Conservation (phyloP, 1,140 invertebrate genomes). For the Meloidogyne floridensis region DNA sequence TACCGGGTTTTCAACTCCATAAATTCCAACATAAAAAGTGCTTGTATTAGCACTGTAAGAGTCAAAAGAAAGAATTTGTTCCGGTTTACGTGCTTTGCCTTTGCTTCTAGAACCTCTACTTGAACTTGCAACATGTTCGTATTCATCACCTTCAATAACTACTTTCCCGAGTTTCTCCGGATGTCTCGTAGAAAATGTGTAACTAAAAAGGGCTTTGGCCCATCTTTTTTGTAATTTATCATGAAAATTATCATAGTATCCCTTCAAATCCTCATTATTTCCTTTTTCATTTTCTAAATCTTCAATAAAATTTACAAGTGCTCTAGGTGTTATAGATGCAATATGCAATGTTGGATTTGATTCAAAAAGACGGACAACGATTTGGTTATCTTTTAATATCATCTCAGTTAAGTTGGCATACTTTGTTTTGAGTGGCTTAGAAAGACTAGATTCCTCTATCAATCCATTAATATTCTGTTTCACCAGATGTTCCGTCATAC, state of each 20-base stretch:
- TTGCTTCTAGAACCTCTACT: too few relatives aligned
- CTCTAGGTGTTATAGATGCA: conserved; percentile 13
- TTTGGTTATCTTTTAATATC: neutral
- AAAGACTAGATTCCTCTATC: neutral
- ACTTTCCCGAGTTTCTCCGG: too few relatives aligned
- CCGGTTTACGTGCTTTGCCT: too few relatives aligned
- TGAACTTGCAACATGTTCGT: too few relatives aligned
- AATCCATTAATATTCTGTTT: neutral
- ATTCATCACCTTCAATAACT: too few relatives aligned
- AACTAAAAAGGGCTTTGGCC: too few relatives aligned
- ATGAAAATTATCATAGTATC: neutral
- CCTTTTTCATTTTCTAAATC: neutral
- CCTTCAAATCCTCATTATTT: too few relatives aligned
- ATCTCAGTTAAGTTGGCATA: conserved; percentile 14
- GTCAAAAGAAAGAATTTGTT: neutral
- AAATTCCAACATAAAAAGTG: neutral
- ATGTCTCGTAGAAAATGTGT: too few relatives aligned
- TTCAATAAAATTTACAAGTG: conserved; percentile 14
- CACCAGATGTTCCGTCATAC: neutral
- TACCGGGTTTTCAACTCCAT: neutral
- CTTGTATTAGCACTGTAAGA: neutral
- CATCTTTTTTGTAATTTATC: too few relatives aligned
- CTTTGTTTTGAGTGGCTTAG: neutral
- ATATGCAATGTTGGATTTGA: conserved; percentile 18
- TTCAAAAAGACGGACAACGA: conserved; percentile 7